phyloP scores from a whole-genome alignment of 1,140 invertebrate genomes.

The Musca domestica region DNA sequence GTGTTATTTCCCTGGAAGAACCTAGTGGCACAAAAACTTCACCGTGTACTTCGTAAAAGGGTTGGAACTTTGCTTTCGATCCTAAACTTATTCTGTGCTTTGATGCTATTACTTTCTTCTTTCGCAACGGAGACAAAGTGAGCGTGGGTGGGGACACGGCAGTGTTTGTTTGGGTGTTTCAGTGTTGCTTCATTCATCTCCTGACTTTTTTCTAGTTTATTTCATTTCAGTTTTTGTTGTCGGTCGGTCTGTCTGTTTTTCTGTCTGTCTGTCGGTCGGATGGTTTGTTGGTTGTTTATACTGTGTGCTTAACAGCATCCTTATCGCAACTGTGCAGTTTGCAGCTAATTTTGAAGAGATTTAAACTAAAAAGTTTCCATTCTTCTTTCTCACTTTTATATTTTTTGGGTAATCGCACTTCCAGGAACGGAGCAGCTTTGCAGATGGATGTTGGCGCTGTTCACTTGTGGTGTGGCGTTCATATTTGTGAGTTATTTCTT shows the following conservation, averaged over 20 bases:
- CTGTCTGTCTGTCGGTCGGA: not conserved
- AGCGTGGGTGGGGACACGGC: not conserved
- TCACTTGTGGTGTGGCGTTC: too few species aligned
- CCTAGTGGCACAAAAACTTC: not conserved
- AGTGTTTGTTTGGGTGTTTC: not conserved
- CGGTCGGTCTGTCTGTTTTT: not conserved
- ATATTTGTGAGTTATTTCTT: too few species aligned
- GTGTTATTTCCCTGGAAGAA: not conserved
- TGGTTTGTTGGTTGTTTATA: too few species aligned
- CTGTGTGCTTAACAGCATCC: constrained; percentile 3
- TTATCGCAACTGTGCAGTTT: constrained; percentile 20
- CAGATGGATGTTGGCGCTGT: too few species aligned
- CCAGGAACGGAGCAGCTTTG: too few species aligned
- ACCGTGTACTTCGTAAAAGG: not conserved
- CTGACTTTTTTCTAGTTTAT: constrained; percentile 1
- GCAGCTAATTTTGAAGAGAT: constrained; percentile 21
- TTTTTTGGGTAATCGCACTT: too few species aligned
- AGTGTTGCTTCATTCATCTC: constrained; percentile 4
- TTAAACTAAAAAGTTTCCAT: constrained; percentile 1
- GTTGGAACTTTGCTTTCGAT: not conserved
- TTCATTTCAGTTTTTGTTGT: constrained; percentile 9
- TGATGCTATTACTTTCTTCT: not conserved
- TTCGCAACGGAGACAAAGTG: not conserved
- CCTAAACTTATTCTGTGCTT: not conserved
- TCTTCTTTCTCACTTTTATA: too few species aligned